Evolutionary conservation across 1,140 invertebrate genomes (phyloP).

Genomic region (Ditylenchus dipsaci): DNA sequence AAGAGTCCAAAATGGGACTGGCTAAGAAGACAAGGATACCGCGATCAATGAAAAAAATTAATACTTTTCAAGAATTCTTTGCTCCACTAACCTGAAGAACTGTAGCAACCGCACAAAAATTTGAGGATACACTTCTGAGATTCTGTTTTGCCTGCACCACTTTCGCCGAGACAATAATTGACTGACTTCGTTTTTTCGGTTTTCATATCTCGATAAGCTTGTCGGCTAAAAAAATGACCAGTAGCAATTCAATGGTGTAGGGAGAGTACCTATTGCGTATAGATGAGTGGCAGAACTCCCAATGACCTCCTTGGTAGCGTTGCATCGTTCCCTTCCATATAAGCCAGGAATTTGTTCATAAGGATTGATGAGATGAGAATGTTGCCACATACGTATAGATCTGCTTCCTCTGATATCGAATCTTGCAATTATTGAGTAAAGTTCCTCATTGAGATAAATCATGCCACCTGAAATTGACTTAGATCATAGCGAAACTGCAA

Average conservation of each 20-base stretch:
- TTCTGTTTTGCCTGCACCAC: conserved; percentile 88
- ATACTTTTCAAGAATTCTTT: conserved; percentile 75
- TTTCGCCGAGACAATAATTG: conserved; percentile 93
- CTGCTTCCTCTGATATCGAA: conserved; percentile 84
- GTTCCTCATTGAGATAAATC: conserved; percentile 96
- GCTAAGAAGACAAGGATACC: conserved; percentile 57
- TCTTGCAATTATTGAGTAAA: conserved; percentile 83
- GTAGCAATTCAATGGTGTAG: background rate
- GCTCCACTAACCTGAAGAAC: conserved; percentile 75
- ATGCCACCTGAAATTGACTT: conserved; percentile 70
- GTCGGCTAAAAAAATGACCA: conserved; percentile 65
- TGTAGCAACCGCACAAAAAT: conserved; percentile 85
- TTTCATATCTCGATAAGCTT: conserved; percentile 93
- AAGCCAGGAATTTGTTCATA: conserved; percentile 84
- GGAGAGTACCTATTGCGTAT: conserved; percentile 80
- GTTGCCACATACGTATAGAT: conserved; percentile 99
- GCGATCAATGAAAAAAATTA: background rate
- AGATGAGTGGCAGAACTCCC: conserved; percentile 87
- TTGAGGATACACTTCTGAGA: conserved; percentile 93
- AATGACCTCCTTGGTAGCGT: conserved; percentile 87
- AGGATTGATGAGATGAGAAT: conserved; percentile 96
- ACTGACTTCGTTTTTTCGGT: conserved; percentile 87
- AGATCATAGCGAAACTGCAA: background rate
- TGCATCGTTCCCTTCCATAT: conserved; percentile 81
- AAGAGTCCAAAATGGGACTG: conserved; percentile 90